These are phyloP conservation scores for Xylota segnis DNA, from an alignment of 2,888 invertebrate genomes.

Conservation along the genomic window DNA sequence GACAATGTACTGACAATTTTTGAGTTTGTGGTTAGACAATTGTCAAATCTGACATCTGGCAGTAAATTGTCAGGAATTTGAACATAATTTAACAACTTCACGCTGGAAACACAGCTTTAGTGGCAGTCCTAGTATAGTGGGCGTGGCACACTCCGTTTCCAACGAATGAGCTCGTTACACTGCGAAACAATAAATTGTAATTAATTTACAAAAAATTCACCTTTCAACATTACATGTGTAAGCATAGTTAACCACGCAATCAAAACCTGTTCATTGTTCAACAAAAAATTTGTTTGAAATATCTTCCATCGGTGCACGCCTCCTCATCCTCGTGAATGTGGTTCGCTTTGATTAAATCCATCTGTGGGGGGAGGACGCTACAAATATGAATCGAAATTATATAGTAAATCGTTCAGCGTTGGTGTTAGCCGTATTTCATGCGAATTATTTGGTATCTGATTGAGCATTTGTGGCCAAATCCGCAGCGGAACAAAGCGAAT, in stretches of 20 bases:
- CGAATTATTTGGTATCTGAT: constrained; percentile 27
- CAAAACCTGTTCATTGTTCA: constrained; percentile 28
- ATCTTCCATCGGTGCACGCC: no score
- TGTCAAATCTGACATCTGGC: no score
- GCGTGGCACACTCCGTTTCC: no score
- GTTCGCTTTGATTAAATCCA: neutral
- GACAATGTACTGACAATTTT: no score
- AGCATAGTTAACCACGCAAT: constrained; percentile 37
- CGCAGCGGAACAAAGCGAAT: constrained; percentile 13
- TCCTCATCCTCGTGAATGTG: neutral
- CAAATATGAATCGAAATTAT: constrained; percentile 23
- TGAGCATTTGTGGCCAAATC: constrained; percentile 12
- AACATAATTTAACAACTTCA: no score
- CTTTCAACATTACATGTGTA: constrained; percentile 9
- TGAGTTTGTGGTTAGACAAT: no score
- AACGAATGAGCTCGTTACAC: no score
- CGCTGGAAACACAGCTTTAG: no score
- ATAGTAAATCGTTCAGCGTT: constrained; percentile 12
- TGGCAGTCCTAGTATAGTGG: no score
- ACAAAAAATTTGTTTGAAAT: no score
- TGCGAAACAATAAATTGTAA: neutral
- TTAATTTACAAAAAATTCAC: neutral
- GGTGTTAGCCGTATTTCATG: constrained; percentile 33
- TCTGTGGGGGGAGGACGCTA: neutral
- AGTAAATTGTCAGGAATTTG: no score